A percentile compares a stretch with the other conserved stretches of the same genome.
These are phyloP conservation scores for Labrus mixtus DNA, from an alignment of 2,113 vertebrate species.

Conservation along the genomic window DNA sequence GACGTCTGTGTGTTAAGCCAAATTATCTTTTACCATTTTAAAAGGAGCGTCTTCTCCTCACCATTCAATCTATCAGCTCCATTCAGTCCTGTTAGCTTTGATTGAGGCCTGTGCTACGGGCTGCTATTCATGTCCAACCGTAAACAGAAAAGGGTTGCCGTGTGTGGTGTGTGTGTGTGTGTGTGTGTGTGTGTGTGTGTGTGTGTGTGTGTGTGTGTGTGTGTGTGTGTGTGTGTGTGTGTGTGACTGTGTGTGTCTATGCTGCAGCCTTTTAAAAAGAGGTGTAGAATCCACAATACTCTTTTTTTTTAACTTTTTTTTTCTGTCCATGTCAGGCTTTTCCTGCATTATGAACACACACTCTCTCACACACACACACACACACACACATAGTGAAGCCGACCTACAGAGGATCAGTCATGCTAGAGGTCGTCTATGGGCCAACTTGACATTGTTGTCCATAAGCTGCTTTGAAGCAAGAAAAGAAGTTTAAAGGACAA, in stretches of 20 bases:
- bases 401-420: conserved; percentile 67
- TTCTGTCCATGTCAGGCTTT: conserved; percentile 19
- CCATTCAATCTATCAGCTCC: conserved; percentile 21
- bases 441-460: conserved; percentile 72
- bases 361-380: conserved; percentile 37
- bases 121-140: conserved; percentile 29
- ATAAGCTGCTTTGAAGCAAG: conserved; percentile 70
- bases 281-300: conserved; percentile 36
- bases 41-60: conserved; percentile 26
- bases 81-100: conserved; percentile 43
- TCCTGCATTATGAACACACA: conserved; percentile 7
- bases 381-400: conserved; percentile 23
- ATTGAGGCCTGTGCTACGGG: conserved; percentile 40
- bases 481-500: conserved; percentile 69
- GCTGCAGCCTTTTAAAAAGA: conserved; percentile 32
- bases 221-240: conserved; percentile 7
- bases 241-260: background rate
- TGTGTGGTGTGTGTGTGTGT: conserved; percentile 30
- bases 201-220: conserved; percentile 25
- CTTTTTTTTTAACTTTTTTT: conserved; percentile 39
- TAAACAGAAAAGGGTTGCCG: conserved; percentile 36
- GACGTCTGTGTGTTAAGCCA: conserved; percentile 11
- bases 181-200: conserved; percentile 9
- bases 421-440: conserved; percentile 64
- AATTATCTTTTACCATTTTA: conserved; percentile 24